Evolutionary conservation across 2,888 invertebrate genomes (phyloP).

Genomic region (Caenorhabditis sp.): DNA sequence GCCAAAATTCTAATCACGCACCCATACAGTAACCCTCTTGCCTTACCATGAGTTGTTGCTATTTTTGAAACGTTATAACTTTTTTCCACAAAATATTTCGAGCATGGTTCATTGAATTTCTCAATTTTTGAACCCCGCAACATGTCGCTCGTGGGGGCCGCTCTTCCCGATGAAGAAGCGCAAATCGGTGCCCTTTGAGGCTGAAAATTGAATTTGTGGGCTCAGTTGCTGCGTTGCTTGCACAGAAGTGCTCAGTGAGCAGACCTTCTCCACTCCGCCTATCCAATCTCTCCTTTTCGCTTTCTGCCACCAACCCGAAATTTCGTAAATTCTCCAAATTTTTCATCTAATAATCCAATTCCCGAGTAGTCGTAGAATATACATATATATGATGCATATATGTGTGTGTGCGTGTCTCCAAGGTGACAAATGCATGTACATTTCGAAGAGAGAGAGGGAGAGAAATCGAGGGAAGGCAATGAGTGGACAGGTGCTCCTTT

Average conservation of each 20-base stretch:
- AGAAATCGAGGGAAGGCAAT: conserved; percentile 16
- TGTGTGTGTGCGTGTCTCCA: conserved; percentile 38
- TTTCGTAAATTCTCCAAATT: conserved; percentile 14
- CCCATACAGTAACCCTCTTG: neutral
- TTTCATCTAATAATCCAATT: conserved; percentile 33
- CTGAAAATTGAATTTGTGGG: conserved; percentile 48
- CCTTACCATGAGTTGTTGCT: conserved; percentile 8
- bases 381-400: conserved; percentile 31
- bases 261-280: neutral
- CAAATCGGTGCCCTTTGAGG: conserved; percentile 54
- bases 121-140: conserved; percentile 26
- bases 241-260: conserved; percentile 5
- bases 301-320: neutral
- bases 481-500: conserved; percentile 25
- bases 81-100: neutral
- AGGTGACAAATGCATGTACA: conserved; percentile 63
- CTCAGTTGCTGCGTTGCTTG: conserved; percentile 9
- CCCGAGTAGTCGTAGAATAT: conserved; percentile 24
- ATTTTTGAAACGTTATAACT: no score
- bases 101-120: conserved; percentile 10
- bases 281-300: conserved; percentile 11
- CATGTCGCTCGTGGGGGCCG: conserved; percentile 9
- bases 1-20: conserved; percentile 23
- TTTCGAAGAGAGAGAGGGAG: conserved; percentile 29
- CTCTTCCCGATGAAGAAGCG: neutral